A percentile compares a stretch with the other conserved stretches of the same genome.
Conservation (phyloP, 2,797 vertebrate species). For the Eospalax fontanierii region DNA sequence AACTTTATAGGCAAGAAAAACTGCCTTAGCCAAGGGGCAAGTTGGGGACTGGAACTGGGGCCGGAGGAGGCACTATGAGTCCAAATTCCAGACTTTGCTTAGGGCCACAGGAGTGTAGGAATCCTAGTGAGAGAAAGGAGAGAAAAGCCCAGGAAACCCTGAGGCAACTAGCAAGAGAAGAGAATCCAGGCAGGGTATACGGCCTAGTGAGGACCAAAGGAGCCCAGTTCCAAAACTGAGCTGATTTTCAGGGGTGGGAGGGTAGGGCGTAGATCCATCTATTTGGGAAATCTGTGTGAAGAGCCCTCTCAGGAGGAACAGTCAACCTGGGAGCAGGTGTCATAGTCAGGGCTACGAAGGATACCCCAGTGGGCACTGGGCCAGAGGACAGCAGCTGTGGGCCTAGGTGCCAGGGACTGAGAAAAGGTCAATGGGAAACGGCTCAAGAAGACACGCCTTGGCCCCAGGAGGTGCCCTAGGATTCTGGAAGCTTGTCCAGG, state of each 20-base stretch:
- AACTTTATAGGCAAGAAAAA: not conserved
- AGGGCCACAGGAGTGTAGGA: not conserved
- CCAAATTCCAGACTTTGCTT: not conserved
- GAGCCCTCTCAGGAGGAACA: not conserved
- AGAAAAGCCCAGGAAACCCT: not conserved
- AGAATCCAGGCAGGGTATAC: too few relatives aligned
- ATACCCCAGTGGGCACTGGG: not conserved
- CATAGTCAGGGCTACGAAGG: not conserved
- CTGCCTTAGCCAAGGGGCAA: not conserved
- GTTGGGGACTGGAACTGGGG: not conserved
- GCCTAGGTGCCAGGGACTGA: not conserved
- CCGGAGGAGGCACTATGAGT: not conserved
- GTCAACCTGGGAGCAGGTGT: not conserved
- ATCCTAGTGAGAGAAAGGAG: not conserved
- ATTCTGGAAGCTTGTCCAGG: conserved; percentile 1
- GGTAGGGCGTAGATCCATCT: too few relatives aligned
- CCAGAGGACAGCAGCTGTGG: not conserved
- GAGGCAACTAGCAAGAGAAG: not conserved
- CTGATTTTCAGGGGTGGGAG: not conserved
- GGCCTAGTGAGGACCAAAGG: not conserved
- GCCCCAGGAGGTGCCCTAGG: not conserved
- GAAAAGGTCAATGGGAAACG: not conserved
- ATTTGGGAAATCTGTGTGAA: not conserved
- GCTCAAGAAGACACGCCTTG: not conserved
- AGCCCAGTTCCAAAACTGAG: not conserved